These are phyloP conservation scores for Camarhynchus parvulus DNA, from an alignment of 2,113 vertebrate genomes.

Conservation along the genomic window DNA sequence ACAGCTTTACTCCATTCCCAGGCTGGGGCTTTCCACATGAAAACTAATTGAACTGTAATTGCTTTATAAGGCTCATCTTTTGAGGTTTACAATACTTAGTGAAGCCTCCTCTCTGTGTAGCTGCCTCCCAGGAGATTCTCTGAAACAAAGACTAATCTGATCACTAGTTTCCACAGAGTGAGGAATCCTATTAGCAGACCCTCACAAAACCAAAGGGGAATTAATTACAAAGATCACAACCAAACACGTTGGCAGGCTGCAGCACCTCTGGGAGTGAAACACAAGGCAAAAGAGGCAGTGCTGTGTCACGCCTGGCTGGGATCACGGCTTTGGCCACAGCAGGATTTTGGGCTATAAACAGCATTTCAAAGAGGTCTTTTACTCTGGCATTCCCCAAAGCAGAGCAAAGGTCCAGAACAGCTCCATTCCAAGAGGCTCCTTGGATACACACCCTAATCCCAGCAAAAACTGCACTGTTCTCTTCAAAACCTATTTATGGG, in stretches of 20 bases:
- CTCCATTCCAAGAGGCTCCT: neutral
- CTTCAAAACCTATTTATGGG: neutral
- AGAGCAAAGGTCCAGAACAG: neutral
- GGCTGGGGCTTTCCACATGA: neutral
- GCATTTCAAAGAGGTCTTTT: slow-evolving; percentile 38
- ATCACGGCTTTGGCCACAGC: neutral
- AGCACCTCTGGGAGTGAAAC: neutral
- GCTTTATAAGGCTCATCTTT: slow-evolving; percentile 10
- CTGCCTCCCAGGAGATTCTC: neutral
- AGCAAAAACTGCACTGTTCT: neutral
- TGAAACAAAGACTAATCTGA: slow-evolving; percentile 47
- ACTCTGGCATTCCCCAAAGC: neutral
- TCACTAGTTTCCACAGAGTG: slow-evolving; percentile 8
- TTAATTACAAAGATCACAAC: slow-evolving; percentile 27
- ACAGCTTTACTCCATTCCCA: neutral
- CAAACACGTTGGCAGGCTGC: slow-evolving; percentile 8
- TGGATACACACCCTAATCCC: neutral
- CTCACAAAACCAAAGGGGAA: slow-evolving; percentile 25
- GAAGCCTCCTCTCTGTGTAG: slow-evolving; percentile 11
- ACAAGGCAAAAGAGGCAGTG: neutral
- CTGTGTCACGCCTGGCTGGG: neutral
- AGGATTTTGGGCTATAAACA: slow-evolving; percentile 14
- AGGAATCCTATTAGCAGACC: slow-evolving; percentile 29
- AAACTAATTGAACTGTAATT: slow-evolving; percentile 24
- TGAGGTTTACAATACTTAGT: slow-evolving; percentile 1